Evolutionary conservation across 1,140 invertebrate species (phyloP).

Genomic region (Ceratoteleas bidentatus): DNA sequence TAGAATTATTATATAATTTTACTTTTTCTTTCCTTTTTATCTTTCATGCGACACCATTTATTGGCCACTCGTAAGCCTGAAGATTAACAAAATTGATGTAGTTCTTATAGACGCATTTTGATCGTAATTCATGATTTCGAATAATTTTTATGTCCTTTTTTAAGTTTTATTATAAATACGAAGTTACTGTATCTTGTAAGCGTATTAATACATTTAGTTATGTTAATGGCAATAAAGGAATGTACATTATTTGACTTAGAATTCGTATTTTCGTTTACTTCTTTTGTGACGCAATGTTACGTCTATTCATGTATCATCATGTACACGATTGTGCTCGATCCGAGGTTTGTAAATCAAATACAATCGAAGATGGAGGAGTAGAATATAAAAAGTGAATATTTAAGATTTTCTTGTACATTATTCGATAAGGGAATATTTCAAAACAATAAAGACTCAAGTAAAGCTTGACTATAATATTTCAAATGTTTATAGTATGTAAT

Average conservation of each 20-base stretch:
- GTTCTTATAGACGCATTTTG: conserved; percentile 60
- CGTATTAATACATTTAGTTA: conserved; percentile 66
- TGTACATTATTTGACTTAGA: conserved; percentile 64
- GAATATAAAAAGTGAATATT: no score
- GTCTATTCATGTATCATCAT: no score
- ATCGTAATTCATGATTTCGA: conserved; percentile 61
- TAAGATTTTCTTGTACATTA: no score
- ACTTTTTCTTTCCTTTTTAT: conserved; percentile 32
- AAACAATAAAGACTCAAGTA: no score
- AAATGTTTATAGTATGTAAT: no score
- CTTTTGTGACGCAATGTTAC: not conserved
- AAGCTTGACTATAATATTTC: no score
- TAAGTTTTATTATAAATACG: conserved; percentile 64
- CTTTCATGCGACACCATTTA: conserved; percentile 46
- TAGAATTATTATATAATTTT: conserved; percentile 15
- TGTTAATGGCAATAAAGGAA: conserved; percentile 67
- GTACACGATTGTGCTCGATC: no score
- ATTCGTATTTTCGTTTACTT: conserved; percentile 20
- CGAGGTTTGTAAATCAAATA: no score
- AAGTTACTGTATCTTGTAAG: conserved; percentile 65
- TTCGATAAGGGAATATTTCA: no score
- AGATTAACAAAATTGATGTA: conserved; percentile 59
- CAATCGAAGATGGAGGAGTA: no score
- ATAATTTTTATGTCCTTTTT: conserved; percentile 63
- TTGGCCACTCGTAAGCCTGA: conserved; percentile 48